Evolutionary conservation across 2,888 invertebrate species (phyloP).

Genomic region (Tigriopus californicus): DNA sequence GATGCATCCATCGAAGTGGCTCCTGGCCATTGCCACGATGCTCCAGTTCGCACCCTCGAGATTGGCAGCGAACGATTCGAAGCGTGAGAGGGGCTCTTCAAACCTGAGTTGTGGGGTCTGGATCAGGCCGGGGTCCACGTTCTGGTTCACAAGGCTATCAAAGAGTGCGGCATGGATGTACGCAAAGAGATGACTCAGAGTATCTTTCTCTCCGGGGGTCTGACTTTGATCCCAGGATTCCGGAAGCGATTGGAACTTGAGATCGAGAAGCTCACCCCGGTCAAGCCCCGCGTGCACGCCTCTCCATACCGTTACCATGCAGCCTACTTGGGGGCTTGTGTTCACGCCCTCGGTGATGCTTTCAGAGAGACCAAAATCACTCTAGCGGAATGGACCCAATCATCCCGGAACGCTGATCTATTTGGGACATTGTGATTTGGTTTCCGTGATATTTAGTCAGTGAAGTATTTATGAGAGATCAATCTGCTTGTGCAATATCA

Average conservation of each 20-base stretch:
- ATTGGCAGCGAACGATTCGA: conserved; percentile 23
- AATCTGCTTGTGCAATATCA: too few species aligned
- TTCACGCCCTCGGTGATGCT: conserved; percentile 29
- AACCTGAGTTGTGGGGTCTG: conserved; percentile 36
- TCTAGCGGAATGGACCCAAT: conserved; percentile 22
- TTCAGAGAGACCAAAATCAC: conserved; percentile 27
- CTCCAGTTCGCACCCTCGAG: conserved; percentile 20
- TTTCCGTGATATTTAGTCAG: too few species aligned
- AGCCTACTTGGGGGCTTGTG: conserved; percentile 38
- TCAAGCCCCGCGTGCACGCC: conserved; percentile 27
- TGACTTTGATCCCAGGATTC: conserved; percentile 36
- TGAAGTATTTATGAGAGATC: too few species aligned
- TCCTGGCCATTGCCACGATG: conserved; percentile 15
- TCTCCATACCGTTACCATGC: conserved; percentile 38
- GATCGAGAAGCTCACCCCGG: conserved; percentile 33
- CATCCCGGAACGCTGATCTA: too few species aligned
- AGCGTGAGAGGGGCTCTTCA: conserved; percentile 35
- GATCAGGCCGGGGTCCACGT: conserved; percentile 37
- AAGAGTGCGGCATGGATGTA: conserved; percentile 37
- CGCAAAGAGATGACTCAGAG: conserved; percentile 36
- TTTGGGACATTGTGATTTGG: too few species aligned
- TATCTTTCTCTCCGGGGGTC: conserved; percentile 36
- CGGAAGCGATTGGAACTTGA: conserved; percentile 35
- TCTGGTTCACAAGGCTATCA: conserved; percentile 35
- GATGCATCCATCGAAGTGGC: conserved; percentile 22